Percentiles rank a stretch among this genome's conserved stretches.
Conservation (phyloP, 2,797 vertebrate species). For the Acanthurus leucopareius region DNA sequence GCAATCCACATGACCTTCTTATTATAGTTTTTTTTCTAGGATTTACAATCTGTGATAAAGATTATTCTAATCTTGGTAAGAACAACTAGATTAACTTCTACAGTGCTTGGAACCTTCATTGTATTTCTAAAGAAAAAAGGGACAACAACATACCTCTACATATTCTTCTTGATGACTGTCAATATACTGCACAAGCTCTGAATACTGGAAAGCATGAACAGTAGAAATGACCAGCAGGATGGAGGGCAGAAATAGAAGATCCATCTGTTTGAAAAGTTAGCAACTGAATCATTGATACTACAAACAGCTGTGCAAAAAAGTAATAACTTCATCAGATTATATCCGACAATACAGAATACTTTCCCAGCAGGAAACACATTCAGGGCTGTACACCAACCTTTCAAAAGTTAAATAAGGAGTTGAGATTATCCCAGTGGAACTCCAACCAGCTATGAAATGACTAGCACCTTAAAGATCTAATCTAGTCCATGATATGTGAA, state of each 20-base stretch:
- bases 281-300: too few species aligned
- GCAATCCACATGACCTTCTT: background rate
- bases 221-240: conserved; percentile 63
- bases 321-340: too few species aligned
- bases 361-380: too few species aligned
- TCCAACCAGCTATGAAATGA: too few species aligned
- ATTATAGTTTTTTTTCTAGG: background rate
- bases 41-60: background rate
- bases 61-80: background rate
- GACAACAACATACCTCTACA: conserved; percentile 68
- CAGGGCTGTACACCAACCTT: too few species aligned
- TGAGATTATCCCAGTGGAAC: too few species aligned
- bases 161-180: conserved; percentile 81
- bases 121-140: background rate
- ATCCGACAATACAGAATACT: too few species aligned
- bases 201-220: conserved; percentile 69
- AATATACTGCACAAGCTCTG: conserved; percentile 69
- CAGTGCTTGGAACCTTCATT: background rate
- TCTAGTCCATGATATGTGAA: background rate
- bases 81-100: background rate
- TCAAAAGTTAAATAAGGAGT: too few species aligned
- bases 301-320: too few species aligned
- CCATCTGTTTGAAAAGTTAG: conserved; percentile 67
- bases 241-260: conserved; percentile 34
- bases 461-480: too few species aligned